Evolutionary conservation across 2,888 invertebrate species (phyloP), one percentile per base, ranked within the genome.

Genomic region (Nemoura dubitans): DNA sequence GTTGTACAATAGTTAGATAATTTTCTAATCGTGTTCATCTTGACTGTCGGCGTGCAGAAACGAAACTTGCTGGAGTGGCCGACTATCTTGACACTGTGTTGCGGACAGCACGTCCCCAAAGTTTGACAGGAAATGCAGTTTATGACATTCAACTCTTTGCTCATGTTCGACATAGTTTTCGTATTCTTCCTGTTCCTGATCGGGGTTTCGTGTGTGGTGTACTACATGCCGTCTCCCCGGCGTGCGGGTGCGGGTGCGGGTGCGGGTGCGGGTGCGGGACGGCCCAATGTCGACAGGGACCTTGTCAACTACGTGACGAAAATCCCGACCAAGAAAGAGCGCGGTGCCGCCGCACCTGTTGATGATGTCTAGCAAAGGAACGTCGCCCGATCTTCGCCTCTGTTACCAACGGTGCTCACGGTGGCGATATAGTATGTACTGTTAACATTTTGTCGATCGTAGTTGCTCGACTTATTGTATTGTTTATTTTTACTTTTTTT

Each of bases 121-220:
- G 59, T 59, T 59, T 59, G 78, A 83, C 42, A 85, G 80, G 87
- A 81, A 80, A 96, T 96, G 96, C 96, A 96, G 94, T 94, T 96
- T 91, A 94, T 96, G 94, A 96, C 96, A 94, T 94, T 96, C 93
- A 96, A 96, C 93, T 96, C 96, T 91, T 94, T 96, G 92, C 95
- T 96, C 93, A 96, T 96, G 96, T 96, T 96, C 94, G 96, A 96
- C 93, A 95, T 96, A 92, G 96, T 96, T 92, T 96, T 96, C 93
- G 94, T 96, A 93, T 96, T 96, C 92, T 96, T 96, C 93, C 93
- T 96, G 91, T 96, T 96, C 93, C 94, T 96, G 91, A 95, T 96
- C 90, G 96, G 96, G 89, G 96, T 96, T 90, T 96, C 96, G 89
- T 96, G 96, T 91, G 93, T 96, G 90, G 95, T 96, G 91, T 96